phyloP scores from a whole-genome alignment of 2,113 vertebrate genomes.

The Upupa epops region DNA sequence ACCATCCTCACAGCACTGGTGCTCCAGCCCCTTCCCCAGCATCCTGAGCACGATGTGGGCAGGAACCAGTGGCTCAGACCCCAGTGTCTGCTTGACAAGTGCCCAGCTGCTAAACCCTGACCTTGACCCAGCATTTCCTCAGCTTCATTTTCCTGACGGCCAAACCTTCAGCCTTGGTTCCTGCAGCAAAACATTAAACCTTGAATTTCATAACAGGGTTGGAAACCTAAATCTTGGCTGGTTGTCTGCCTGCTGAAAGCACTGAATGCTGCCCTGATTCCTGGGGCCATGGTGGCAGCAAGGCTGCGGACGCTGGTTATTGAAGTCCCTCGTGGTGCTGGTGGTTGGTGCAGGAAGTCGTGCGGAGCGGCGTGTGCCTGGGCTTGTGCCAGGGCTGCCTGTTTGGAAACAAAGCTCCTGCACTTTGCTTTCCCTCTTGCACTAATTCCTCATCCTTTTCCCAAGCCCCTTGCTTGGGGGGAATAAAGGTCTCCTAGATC shows the following conservation, averaged over 20 bases:
- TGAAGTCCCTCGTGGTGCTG: background rate
- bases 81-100: background rate
- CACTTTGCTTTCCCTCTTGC: background rate
- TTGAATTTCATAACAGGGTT: background rate
- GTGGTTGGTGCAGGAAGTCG: rapidly evolving
- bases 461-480: background rate
- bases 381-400: background rate
- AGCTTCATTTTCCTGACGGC: background rate
- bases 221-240: background rate
- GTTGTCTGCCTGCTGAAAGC: background rate
- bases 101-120: background rate
- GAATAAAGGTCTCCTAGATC: background rate
- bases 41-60: too few relatives aligned
- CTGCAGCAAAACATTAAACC: rapidly evolving
- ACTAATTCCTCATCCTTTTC: background rate
- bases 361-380: background rate
- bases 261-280: rapidly evolving
- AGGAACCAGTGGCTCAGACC: rapidly evolving
- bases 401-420: background rate
- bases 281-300: rapidly evolving
- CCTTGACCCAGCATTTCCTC: background rate
- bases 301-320: rapidly evolving
- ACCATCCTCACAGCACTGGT: too few relatives aligned
- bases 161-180: rapidly evolving
- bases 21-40: too few relatives aligned